Evolutionary conservation across 2,113 vertebrate genomes (phyloP), one percentile per base, ranked within the genome.

Genomic region (Chiloscyllium plagiosum): DNA sequence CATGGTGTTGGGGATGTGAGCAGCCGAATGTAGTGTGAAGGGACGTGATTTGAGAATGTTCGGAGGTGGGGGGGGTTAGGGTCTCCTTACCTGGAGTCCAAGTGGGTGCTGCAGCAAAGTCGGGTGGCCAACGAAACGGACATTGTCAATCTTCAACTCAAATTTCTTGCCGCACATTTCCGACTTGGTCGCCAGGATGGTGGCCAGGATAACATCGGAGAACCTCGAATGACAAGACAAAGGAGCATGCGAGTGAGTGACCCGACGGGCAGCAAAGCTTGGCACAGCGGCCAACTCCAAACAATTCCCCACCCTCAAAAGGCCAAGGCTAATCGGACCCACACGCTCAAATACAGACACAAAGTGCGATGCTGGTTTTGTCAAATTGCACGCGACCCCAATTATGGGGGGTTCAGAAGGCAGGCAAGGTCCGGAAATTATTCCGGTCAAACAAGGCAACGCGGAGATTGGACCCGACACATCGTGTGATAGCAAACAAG

Each of bases 91-190:
- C 97, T 98, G 98, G 94, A 97, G 97, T 86, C 98, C 98, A 0
- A 98, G 97, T 6, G 98, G 98, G 66, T 99, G 98, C 97, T 99
- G 99, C 5, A 99, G 98, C 86, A 99, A 97, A 0, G 99, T 99
- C 0, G 99, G 99, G 95, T 99, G 99, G 13, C 99, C 99, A 86
- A 99, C 99, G 96, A 99, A 99, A 78, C 99, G 98, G 96, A 99
- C 99, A 0, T 99, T 99, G 96, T 99, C 99, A 0, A 99, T 99
- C 98, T 99, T 99, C 98, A 99, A 96, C 95, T 99, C 99, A 97
- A 99, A 99, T 97, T 99, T 99, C 96, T 99, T 99, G 93, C 99
- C 99, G 95, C 99, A 99, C 98, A 99, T 99, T 95, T 99, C 99
- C 15, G 99, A 99, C 96, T 99, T 99, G 96, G 99, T 99, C 96